These are phyloP conservation scores for Peromyscus californicus DNA, from an alignment of 2,113 vertebrate species.

Conservation along the genomic window DNA sequence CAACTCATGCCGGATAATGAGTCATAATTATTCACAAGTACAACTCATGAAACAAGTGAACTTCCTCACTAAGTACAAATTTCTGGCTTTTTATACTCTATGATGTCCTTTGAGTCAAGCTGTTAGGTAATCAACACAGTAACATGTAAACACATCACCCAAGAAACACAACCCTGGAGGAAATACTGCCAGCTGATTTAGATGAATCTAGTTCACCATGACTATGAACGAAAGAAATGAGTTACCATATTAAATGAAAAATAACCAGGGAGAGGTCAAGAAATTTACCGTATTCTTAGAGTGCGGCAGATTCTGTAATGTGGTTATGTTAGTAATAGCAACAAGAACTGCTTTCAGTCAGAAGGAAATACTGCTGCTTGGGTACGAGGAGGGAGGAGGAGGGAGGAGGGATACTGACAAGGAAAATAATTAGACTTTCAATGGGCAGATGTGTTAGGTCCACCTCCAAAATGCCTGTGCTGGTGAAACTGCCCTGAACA, in stretches of 20 bases:
- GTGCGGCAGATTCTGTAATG: background rate
- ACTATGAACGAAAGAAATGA: background rate
- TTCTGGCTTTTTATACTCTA: slow-evolving; percentile 45
- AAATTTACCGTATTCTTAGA: background rate
- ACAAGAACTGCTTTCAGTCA: background rate
- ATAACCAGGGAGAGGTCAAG: slow-evolving; percentile 26
- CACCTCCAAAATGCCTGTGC: background rate
- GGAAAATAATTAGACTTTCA: slow-evolving; percentile 5
- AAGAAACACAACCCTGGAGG: slow-evolving; percentile 35
- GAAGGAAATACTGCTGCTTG: slow-evolving; percentile 12
- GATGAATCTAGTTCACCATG: background rate
- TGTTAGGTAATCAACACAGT: slow-evolving; percentile 1
- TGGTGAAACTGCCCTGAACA: background rate
- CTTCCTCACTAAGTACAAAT: slow-evolving; percentile 49
- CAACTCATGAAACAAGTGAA: slow-evolving; percentile 32
- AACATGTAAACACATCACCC: background rate
- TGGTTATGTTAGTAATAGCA: background rate
- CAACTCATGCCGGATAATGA: background rate
- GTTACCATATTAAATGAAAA: slow-evolving; percentile 15
- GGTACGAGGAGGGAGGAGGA: background rate
- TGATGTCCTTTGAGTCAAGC: background rate
- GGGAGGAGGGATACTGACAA: background rate
- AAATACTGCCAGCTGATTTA: background rate
- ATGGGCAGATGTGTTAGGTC: background rate
- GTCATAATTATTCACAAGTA: background rate